Evolutionary conservation across 1,140 invertebrate genomes (phyloP).

Genomic region (Luehdorfia chinensis): DNA sequence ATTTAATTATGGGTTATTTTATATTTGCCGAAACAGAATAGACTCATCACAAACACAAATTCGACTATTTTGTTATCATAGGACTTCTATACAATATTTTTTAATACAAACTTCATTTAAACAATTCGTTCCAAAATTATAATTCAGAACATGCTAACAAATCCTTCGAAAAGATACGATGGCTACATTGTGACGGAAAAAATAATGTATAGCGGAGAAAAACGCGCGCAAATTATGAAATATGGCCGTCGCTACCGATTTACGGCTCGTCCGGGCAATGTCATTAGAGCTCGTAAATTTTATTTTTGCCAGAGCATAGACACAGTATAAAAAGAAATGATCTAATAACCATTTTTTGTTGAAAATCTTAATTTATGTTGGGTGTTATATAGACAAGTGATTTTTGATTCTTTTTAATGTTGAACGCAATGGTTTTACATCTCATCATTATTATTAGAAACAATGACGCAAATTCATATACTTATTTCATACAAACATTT

Average conservation of each 20-base stretch:
- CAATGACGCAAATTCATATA: too few relatives aligned
- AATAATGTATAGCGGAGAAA: conserved; percentile 54
- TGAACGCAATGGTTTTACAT: too few relatives aligned
- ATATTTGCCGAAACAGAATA: too few relatives aligned
- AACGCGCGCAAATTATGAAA: conserved; percentile 57
- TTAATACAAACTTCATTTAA: neutral
- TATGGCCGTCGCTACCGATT: conserved; percentile 44
- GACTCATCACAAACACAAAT: too few relatives aligned
- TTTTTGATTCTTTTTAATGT: too few relatives aligned
- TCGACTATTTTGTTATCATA: too few relatives aligned
- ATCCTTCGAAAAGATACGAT: conserved; percentile 12
- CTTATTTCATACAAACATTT: too few relatives aligned
- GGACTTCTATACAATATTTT: neutral
- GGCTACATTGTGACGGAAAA: conserved; percentile 31
- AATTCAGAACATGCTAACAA: conserved; percentile 26
- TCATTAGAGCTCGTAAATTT: conserved; percentile 53
- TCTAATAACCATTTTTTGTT: neutral
- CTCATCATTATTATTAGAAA: too few relatives aligned
- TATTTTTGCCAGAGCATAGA: conserved; percentile 19
- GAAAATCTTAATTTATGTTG: too few relatives aligned
- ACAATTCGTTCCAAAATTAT: conserved; percentile 21
- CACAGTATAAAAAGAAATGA: neutral
- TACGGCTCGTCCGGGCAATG: conserved; percentile 37
- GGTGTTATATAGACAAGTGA: too few relatives aligned
- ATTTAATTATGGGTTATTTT: too few relatives aligned